Evolutionary conservation across 2,797 vertebrate species (phyloP).

Genomic region (Silurus aristotelis): DNA sequence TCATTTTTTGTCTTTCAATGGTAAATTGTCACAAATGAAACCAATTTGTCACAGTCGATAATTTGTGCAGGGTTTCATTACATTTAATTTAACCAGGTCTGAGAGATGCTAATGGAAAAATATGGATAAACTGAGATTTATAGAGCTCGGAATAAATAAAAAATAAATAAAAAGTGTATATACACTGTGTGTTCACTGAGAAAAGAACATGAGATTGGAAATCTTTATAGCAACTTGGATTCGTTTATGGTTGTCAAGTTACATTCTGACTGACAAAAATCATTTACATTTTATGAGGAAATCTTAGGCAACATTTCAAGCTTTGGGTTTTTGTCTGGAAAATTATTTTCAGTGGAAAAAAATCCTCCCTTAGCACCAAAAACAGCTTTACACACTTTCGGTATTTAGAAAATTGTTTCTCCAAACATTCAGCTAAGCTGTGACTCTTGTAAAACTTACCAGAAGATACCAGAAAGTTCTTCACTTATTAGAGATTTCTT

Average conservation of each 20-base stretch:
- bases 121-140: neutral
- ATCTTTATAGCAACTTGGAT: neutral
- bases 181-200: neutral
- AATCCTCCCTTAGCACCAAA: no score
- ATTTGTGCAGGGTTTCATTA: conserved; percentile 2
- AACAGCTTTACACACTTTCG: no score
- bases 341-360: no score
- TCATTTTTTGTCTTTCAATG: no score
- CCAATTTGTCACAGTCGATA: neutral
- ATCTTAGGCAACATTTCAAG: neutral
- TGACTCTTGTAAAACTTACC: no score
- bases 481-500: no score
- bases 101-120: neutral
- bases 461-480: no score
- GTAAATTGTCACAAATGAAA: neutral
- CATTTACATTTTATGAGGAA: neutral
- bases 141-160: neutral
- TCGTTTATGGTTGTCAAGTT: neutral
- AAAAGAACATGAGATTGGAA: no score
- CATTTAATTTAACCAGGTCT: neutral
- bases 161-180: neutral
- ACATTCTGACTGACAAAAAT: neutral
- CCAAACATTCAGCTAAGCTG: no score
- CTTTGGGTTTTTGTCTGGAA: neutral
- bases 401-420: no score